phyloP scores from a whole-genome alignment of 2,113 vertebrate genomes.

The Pterophyllum scalare region DNA sequence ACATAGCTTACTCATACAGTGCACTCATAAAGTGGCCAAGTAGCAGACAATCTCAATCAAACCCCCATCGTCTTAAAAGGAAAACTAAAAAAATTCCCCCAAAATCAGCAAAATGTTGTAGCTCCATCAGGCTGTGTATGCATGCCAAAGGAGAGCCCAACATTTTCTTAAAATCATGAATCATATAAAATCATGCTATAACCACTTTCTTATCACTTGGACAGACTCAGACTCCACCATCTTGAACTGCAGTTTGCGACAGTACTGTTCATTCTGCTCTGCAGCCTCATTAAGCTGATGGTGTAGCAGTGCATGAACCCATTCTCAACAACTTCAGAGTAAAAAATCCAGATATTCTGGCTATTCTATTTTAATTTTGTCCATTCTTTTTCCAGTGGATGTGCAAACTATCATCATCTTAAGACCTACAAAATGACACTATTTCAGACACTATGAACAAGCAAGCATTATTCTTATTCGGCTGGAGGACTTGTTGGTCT shows the following conservation, averaged over 20 bases:
- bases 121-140: neutral
- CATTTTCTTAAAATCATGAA: neutral
- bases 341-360: neutral
- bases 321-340: neutral
- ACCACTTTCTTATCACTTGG: neutral
- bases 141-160: neutral
- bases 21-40: neutral
- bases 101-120: neutral
- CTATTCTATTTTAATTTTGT: neutral
- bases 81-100: neutral
- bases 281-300: neutral
- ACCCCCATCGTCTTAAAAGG: neutral
- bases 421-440: no score
- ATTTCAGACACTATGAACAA: no score
- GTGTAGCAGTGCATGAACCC: neutral
- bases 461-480: no score
- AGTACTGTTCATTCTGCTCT: no score
- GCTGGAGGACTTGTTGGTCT: neutral
- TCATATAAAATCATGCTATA: neutral
- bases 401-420: neutral
- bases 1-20: neutral
- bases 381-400: neutral
- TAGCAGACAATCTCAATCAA: neutral
- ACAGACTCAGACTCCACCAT: neutral
- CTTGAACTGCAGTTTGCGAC: no score